Conservation (phyloP, 2,888 invertebrate species). For the Cataglyphis livida region DNA sequence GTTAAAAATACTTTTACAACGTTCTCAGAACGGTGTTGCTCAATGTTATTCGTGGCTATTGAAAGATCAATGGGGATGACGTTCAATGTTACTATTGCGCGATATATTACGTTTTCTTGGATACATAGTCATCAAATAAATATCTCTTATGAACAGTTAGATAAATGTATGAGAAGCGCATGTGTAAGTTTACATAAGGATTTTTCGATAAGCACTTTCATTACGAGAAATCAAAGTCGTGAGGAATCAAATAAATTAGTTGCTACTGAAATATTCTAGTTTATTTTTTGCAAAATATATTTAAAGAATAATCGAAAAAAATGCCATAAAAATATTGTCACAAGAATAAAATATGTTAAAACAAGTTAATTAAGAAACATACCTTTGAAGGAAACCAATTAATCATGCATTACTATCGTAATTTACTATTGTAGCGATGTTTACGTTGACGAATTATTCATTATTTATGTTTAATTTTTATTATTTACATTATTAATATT, state of each 20-base stretch:
- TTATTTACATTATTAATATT: background rate
- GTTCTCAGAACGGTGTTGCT: constrained; percentile 10
- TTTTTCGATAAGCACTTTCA: background rate
- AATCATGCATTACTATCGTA: background rate
- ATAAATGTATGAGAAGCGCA: constrained; percentile 34
- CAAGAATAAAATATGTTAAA: background rate
- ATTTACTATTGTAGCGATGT: background rate
- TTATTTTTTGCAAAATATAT: background rate
- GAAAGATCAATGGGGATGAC: constrained; percentile 49
- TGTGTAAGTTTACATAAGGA: constrained; percentile 19
- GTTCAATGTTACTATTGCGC: constrained; percentile 41
- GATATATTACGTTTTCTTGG: constrained; percentile 35
- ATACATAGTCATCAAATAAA: background rate
- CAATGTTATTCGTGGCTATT: constrained; percentile 22
- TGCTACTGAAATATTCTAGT: background rate
- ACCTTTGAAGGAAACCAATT: background rate
- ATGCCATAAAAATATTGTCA: background rate
- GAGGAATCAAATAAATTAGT: background rate
- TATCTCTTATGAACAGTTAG: constrained; percentile 46
- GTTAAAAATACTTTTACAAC: background rate
- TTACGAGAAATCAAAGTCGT: background rate
- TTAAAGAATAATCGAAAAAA: background rate
- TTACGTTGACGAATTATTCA: background rate
- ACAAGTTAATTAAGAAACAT: background rate
- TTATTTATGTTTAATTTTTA: background rate